A percentile compares a stretch with the other conserved stretches of the same genome.
These are phyloP conservation scores for Parambassis ranga DNA, from an alignment of 2,797 vertebrate species.

Conservation along the genomic window DNA sequence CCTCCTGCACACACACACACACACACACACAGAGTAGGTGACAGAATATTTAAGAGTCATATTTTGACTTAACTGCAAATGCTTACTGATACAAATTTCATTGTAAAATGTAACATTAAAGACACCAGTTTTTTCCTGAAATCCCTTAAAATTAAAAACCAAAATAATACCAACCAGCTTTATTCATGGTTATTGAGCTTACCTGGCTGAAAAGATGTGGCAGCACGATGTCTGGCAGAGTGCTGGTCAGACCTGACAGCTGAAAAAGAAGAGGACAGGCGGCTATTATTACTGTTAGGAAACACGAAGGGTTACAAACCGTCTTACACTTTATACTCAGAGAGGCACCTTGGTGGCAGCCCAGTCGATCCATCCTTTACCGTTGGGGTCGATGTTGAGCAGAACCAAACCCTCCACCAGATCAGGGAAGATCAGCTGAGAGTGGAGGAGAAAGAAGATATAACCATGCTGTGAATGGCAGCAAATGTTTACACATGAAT, in stretches of 20 bases:
- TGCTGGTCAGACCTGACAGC: constrained; percentile 93
- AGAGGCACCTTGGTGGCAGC: constrained; percentile 89
- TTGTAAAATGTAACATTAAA: no score
- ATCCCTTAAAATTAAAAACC: background rate
- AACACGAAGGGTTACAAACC: no score
- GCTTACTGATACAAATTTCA: background rate
- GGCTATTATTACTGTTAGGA: background rate
- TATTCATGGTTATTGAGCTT: background rate
- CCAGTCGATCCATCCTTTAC: constrained; percentile 99
- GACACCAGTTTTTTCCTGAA: no score
- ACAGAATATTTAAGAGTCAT: no score
- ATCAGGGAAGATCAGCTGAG: constrained; percentile 93
- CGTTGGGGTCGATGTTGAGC: constrained; percentile 95
- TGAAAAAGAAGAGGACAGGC: constrained; percentile 48
- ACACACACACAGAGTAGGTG: no score
- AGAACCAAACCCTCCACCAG: constrained; percentile 95
- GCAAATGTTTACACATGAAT: no score
- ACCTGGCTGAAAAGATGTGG: constrained; percentile 98
- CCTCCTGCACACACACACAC: constrained; percentile 81
- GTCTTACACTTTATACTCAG: accelerated
- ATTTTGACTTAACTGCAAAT: background rate
- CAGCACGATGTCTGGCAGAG: constrained; percentile 88
- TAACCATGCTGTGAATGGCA: no score
- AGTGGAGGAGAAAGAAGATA: background rate
- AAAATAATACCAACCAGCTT: background rate